Evolutionary conservation across 2,113 vertebrate genomes (phyloP).

Genomic region (Vidua macroura): DNA sequence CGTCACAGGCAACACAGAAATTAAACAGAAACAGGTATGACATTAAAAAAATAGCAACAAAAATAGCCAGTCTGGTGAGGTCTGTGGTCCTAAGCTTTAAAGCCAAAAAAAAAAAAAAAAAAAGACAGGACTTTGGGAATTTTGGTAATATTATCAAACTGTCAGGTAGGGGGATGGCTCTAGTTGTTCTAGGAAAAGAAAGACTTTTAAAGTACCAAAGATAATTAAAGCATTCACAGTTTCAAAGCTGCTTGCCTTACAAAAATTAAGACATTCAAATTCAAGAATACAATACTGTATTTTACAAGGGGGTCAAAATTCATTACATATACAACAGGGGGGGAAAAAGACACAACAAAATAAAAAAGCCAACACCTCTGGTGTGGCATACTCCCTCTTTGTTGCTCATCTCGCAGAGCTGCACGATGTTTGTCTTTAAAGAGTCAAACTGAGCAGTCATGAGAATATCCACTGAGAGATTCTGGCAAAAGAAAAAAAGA

Average conservation of each 20-base stretch:
- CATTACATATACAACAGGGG: neutral
- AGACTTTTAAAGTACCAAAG: constrained; percentile 21
- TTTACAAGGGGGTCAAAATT: constrained; percentile 41
- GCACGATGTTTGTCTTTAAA: neutral
- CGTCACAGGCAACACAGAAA: neutral
- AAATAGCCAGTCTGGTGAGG: neutral
- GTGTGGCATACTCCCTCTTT: constrained; percentile 8
- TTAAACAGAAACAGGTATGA: neutral
- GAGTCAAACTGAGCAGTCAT: constrained; percentile 39
- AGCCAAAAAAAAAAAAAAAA: neutral
- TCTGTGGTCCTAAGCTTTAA: neutral
- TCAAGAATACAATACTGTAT: constrained; percentile 34
- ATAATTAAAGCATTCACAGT: constrained; percentile 65
- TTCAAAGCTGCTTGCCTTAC: constrained; percentile 62
- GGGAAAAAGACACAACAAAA: neutral
- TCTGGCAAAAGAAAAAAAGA: neutral
- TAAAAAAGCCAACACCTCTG: constrained; percentile 20
- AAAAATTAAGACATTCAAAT: constrained; percentile 64
- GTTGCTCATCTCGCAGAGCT: neutral
- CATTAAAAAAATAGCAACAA: neutral
- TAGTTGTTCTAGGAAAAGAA: neutral
- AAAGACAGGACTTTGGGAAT: neutral
- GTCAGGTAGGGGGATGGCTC: constrained; percentile 1
- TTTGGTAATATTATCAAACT: neutral
- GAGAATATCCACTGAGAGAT: constrained; percentile 40